phyloP scores from a whole-genome alignment of 1,140 invertebrate species.

The Drosophila gunungcola region DNA sequence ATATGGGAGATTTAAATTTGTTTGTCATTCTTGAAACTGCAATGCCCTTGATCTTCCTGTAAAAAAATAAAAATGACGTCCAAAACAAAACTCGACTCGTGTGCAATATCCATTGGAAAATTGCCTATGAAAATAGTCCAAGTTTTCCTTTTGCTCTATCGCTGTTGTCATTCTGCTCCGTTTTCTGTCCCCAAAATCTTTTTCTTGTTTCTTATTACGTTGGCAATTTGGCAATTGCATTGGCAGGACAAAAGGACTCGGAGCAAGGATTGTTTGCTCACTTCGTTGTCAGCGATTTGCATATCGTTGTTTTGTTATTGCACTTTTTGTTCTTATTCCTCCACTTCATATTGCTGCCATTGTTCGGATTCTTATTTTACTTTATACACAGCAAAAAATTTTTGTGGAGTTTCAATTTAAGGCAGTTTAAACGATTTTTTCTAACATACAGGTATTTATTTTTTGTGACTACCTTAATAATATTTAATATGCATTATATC shows the following conservation, averaged over 20 bases:
- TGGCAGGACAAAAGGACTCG: slow-evolving; percentile 41
- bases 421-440: too few species aligned
- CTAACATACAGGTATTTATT: too few species aligned
- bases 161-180: not conserved
- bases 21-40: too few species aligned
- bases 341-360: slow-evolving; percentile 40
- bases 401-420: not conserved
- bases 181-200: slow-evolving; percentile 24
- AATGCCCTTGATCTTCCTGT: not conserved
- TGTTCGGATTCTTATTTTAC: slow-evolving; percentile 36
- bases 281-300: slow-evolving; percentile 59
- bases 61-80: not conserved
- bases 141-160: slow-evolving; percentile 30
- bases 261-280: slow-evolving; percentile 42
- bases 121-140: slow-evolving; percentile 30
- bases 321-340: slow-evolving; percentile 34
- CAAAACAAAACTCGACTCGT: slow-evolving; percentile 2
- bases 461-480: too few species aligned
- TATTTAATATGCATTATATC: too few species aligned
- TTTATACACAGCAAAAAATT: not conserved
- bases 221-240: slow-evolving; percentile 49
- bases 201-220: slow-evolving; percentile 42
- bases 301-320: slow-evolving; percentile 53
- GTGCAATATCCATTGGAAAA: slow-evolving; percentile 10
- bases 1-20: too few species aligned